Evolutionary conservation across 2,888 invertebrate genomes (phyloP).

Genomic region (Sminthurides aquaticus): DNA sequence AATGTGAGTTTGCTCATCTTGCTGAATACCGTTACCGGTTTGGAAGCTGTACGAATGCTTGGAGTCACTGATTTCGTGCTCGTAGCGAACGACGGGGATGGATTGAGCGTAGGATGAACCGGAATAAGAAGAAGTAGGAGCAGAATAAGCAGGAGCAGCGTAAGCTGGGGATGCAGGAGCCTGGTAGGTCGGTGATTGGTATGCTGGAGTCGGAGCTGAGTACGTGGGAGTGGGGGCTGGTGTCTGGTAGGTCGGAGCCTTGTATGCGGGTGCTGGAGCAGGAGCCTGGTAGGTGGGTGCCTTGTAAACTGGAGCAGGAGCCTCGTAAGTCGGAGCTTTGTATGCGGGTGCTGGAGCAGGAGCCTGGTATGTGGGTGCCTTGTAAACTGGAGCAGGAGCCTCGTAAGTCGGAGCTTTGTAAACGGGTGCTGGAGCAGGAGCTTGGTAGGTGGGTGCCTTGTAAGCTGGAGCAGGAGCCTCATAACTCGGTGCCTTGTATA

Average conservation of each 20-base stretch:
- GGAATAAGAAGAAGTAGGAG: not conserved
- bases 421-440: too few relatives aligned
- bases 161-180: not conserved
- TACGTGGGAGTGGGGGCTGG: not conserved
- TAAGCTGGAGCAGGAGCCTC: not conserved
- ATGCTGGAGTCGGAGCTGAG: not conserved
- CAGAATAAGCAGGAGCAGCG: not conserved
- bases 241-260: not conserved
- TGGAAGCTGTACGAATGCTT: not conserved
- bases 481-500: not conserved
- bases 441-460: not conserved
- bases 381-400: not conserved
- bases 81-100: not conserved
- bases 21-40: not conserved
- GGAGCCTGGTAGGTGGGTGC: not conserved
- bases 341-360: too few relatives aligned
- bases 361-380: not conserved
- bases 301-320: not conserved
- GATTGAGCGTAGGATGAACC: not conserved
- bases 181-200: not conserved
- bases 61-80: not conserved
- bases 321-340: not conserved
- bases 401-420: too few relatives aligned
- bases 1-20: not conserved
- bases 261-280: not conserved